Percentiles rank a stretch among this genome's conserved stretches.
Evolutionary conservation across 2,113 vertebrate genomes (phyloP).

Genomic region (Eretmodus cyanostictus): DNA sequence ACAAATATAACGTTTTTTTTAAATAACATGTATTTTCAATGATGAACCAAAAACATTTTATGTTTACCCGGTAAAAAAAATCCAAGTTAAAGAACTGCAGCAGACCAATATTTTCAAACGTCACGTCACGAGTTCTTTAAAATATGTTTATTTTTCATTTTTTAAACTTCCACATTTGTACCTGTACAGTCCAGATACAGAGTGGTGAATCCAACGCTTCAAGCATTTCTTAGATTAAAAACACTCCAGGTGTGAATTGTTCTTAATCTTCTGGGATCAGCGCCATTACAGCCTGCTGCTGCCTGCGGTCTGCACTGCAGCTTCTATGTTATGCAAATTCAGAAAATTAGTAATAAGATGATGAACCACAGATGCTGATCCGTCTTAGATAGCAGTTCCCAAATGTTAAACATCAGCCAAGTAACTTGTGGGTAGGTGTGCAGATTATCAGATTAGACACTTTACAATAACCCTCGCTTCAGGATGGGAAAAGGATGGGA

Average conservation of each 20-base stretch:
- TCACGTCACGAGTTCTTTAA: not conserved
- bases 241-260: not conserved
- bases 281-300: not conserved
- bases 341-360: not conserved
- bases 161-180: not conserved
- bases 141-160: not conserved
- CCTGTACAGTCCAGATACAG: not conserved
- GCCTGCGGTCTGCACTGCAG: not conserved
- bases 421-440: not conserved
- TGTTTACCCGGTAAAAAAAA: not conserved
- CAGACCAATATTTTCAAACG: not conserved
- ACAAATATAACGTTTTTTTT: accelerated
- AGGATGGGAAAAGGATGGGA: not conserved
- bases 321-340: not conserved
- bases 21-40: not conserved
- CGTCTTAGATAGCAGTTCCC: not conserved
- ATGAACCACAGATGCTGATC: not conserved
- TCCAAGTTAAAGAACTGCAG: not conserved
- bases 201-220: not conserved
- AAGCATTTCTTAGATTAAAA: not conserved
- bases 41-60: not conserved
- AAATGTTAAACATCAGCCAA: not conserved
- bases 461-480: not conserved
- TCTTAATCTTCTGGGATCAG: not conserved
- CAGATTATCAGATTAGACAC: not conserved